Percentiles rank a stretch among this genome's conserved stretches.
phyloP scores from a whole-genome alignment of 2,888 invertebrate species.

The Philopedon plagiatum region DNA sequence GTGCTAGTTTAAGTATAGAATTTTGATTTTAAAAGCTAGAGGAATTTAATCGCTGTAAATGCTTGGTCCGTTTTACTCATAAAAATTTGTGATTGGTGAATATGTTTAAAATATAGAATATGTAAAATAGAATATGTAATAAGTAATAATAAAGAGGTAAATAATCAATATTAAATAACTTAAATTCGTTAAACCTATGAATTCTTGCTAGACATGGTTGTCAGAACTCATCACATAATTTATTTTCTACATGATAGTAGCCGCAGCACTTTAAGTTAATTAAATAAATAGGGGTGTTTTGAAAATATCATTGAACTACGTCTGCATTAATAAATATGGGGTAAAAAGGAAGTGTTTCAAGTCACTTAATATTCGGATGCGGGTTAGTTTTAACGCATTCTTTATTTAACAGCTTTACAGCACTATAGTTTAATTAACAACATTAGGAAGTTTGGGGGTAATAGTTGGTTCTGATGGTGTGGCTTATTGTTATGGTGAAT shows the following conservation, averaged over 20 bases:
- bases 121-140: too few species aligned
- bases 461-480: background rate
- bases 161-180: background rate
- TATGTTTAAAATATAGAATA: too few species aligned
- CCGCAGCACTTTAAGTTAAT: constrained; percentile 43
- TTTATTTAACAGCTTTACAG: constrained; percentile 40
- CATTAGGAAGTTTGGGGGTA: constrained; percentile 42
- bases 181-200: background rate
- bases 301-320: constrained; percentile 45
- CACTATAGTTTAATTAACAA: constrained; percentile 41
- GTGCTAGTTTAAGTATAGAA: too few species aligned
- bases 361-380: constrained; percentile 42
- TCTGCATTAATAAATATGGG: constrained; percentile 44
- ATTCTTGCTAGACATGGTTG: constrained; percentile 30
- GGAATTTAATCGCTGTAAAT: too few species aligned
- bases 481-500: background rate
- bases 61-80: too few species aligned
- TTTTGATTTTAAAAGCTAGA: too few species aligned
- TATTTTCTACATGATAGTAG: constrained; percentile 18
- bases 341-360: constrained; percentile 38
- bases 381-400: constrained; percentile 45
- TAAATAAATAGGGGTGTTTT: constrained; percentile 51
- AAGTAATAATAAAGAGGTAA: too few species aligned
- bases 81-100: too few species aligned
- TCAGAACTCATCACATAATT: constrained; percentile 23